Evolutionary conservation across 2,113 vertebrate species (phyloP), one percentile per base, ranked within the genome.

Genomic region (Sylvilagus bachmani): DNA sequence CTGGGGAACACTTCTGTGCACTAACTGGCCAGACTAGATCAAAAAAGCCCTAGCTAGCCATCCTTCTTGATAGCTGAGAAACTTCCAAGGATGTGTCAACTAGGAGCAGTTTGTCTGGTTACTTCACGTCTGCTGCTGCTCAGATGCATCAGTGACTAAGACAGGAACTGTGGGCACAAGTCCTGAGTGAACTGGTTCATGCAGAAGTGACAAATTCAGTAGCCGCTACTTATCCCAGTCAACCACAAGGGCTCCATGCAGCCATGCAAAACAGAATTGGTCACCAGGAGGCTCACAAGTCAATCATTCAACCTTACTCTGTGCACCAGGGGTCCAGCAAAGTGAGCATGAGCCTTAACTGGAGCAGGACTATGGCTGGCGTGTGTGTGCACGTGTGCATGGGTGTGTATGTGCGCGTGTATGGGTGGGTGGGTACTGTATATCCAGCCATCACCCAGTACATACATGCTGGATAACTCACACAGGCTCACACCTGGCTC

Each of bases 131-230:
- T 81, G 84, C 55, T 22, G 58, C 31, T 38, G 62, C 24, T 27
- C 69, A 94, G 66, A 75, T 75, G 36, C 38, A 16, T 80, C 27
- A 22, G 10, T 70, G 51, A 90, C 94, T 73, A 73, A 85, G 67
- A 92, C 71, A 78, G 29, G 24, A 69, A 84, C 51, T 6, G 31
- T 66, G 38, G 82, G 22, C 53, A 62, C 29, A 49, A 73, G 92
- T 77, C 83, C 58, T n/a, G 44, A 70, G 73, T 77, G 70, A 95
- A 87, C 0, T 78, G 17, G 8, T 27, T 87, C 61, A 61, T 64
- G 53, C 44, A 66, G 29, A 87, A 90, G 64, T 85, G 66, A 95
- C 58, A 61, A 84, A 85, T 81, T 88, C 78, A 93, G 92, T 91
- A 80, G 31, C 33, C 66, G 77, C 51, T 33, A 70, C 31, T 81